Evolutionary conservation across 2,797 vertebrate species (phyloP).

Genomic region (Australoheros facetus): DNA sequence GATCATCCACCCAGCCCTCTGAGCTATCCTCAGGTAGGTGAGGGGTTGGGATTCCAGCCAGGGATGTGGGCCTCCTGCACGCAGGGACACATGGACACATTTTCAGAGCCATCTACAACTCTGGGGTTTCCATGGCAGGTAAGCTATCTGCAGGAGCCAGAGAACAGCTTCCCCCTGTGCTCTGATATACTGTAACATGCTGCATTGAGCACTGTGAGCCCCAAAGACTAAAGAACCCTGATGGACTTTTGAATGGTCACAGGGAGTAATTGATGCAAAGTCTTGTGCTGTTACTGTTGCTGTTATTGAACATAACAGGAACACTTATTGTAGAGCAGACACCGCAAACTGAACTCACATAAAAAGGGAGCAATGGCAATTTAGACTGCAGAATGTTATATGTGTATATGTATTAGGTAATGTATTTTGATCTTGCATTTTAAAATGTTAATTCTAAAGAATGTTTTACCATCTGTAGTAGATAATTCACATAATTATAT

Average conservation of each 20-base stretch:
- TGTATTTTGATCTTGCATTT: constrained; percentile 20
- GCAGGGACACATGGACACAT: constrained; percentile 74
- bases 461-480: constrained; percentile 7
- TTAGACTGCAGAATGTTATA: constrained; percentile 54
- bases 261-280: constrained; percentile 17
- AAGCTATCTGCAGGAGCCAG: constrained; percentile 79
- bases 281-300: constrained; percentile 22
- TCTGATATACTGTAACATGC: constrained; percentile 60
- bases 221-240: constrained; percentile 14
- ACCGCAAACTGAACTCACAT: neutral
- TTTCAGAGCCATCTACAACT: constrained; percentile 63
- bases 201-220: constrained; percentile 18
- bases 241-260: constrained; percentile 23
- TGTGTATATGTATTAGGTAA: neutral
- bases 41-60: constrained; percentile 69
- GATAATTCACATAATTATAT: neutral
- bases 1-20: constrained; percentile 69
- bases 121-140: constrained; percentile 82
- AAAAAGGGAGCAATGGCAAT: constrained; percentile 36
- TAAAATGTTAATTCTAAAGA: constrained; percentile 18
- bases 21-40: constrained; percentile 63
- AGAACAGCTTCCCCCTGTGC: constrained; percentile 75
- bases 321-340: neutral
- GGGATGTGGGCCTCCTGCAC: constrained; percentile 74
- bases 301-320: constrained; percentile 42